Evolutionary conservation across 2,797 vertebrate species (phyloP).

Genomic region (Coranthus polyacanthus): DNA sequence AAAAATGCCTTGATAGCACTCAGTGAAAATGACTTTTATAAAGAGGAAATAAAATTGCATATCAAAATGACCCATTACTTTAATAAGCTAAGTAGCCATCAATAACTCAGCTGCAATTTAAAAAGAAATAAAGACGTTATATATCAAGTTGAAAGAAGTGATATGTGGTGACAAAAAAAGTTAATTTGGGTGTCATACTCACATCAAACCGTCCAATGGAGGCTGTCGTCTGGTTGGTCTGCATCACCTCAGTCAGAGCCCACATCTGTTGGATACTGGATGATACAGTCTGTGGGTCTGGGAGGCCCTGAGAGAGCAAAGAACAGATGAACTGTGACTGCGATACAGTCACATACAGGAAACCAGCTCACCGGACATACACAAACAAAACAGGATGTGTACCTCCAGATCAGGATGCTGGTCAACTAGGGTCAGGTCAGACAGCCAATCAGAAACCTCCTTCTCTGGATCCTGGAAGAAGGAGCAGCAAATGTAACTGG

Average conservation of each 20-base stretch:
- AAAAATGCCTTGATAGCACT: no score
- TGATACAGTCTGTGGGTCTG: slow-evolving; percentile 90
- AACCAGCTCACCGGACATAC: not conserved
- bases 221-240: slow-evolving; percentile 88
- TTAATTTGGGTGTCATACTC: slow-evolving; percentile 72
- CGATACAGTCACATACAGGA: not conserved
- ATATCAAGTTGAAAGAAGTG: no score
- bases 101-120: no score
- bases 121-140: no score
- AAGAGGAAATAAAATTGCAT: no score
- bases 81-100: no score
- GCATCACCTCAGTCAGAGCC: slow-evolving; percentile 96
- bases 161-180: no score
- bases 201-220: slow-evolving; percentile 95
- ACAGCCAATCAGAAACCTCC: slow-evolving; percentile 92
- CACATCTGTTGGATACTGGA: slow-evolving; percentile 97
- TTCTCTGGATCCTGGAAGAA: slow-evolving; percentile 87
- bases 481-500: not conserved
- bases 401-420: slow-evolving; percentile 84
- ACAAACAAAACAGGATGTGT: slow-evolving; percentile 16
- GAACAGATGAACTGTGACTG: not conserved
- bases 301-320: slow-evolving; percentile 85
- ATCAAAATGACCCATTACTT: no score
- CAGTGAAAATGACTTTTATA: no score
- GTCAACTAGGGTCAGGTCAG: slow-evolving; percentile 87